phyloP scores from a whole-genome alignment of 2,888 invertebrate genomes.

The Drosophila pegasa region DNA sequence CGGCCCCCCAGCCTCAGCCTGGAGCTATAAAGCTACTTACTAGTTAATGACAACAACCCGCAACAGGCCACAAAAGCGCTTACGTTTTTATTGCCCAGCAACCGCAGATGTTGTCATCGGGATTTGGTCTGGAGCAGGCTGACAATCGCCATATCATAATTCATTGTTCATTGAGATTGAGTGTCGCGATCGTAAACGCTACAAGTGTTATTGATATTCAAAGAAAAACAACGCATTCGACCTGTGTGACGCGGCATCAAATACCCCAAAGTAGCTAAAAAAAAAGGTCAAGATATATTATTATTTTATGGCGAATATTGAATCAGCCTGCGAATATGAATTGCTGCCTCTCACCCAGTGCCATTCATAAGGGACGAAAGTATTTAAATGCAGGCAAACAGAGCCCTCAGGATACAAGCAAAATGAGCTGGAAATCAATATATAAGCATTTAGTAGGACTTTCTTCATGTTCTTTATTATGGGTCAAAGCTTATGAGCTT shows the following conservation, averaged over 20 bases:
- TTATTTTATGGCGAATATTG: neutral
- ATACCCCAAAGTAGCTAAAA: neutral
- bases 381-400: slow-evolving; percentile 3
- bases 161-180: slow-evolving; percentile 53
- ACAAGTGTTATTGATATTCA: slow-evolving; percentile 55
- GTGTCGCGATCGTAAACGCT: slow-evolving; percentile 40
- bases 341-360: neutral
- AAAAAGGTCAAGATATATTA: slow-evolving; percentile 4
- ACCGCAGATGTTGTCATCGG: slow-evolving; percentile 49
- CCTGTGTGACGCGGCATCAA: slow-evolving; percentile 21
- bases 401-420: neutral
- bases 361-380: neutral
- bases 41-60: slow-evolving; percentile 53
- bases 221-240: slow-evolving; percentile 45
- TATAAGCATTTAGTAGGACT: slow-evolving; percentile 1
- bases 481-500: neutral
- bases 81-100: slow-evolving; percentile 61
- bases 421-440: slow-evolving; percentile 5
- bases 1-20: too few species aligned
- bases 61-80: slow-evolving; percentile 25
- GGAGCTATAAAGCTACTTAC: slow-evolving; percentile 52
- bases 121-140: neutral
- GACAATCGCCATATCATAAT: slow-evolving; percentile 47
- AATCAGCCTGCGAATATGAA: neutral
- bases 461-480: neutral